Base-by-base conservation (phyloP, 2,113 vertebrate species). In the Scytalopus superciliaris region DNA sequence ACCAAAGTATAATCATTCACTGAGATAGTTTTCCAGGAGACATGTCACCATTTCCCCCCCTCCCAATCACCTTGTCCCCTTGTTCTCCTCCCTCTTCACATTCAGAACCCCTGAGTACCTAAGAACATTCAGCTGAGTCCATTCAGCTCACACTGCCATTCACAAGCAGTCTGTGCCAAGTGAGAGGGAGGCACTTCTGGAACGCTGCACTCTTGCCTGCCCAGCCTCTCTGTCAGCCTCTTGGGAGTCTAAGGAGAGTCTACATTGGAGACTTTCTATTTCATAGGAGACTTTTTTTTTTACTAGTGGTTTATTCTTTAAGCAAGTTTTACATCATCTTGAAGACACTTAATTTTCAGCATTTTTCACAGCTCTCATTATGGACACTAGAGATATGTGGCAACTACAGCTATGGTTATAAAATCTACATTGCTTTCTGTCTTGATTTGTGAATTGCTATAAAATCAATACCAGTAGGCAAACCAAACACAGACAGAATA, bases 121-220 rank as follows among this genome's bases (percentile, higher is more conserved):
- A 30, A 53, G 44, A 49, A 35, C 8, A 27, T 22, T 30, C 33
- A 63, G 24, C 39, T 3, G 15, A 44, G 19, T 18, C 24, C 53
- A 3, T n/a, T 21, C 33, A 56, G 56, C 74, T 50, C 30, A 6
- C 22, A 5, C 10, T 0, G 1, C 21, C 22, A 24, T 14, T 19
- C 24, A 12, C 16, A 4, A 49, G 42, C 6, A 3, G 33, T 5
- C 33, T 0, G 0, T 40, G 53, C 6, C 7, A 2, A 7, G 14
- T 0, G 23, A 59, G 64, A 2, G 5, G 72, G 53, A 67, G 28
- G 19, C 53, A 24, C 1, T 35, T 12, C 47, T 1, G 1, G 10
- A 62, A 9, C 33, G 39, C 42, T 1, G 16, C 28, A 4, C 27
- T 49, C 37, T 22, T 13, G 6, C 28, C 39, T 6, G 30, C 70